Evolutionary conservation across 2,888 invertebrate genomes (phyloP), one percentile per base, ranked within the genome.

Genomic region (Eristalis intricaria): DNA sequence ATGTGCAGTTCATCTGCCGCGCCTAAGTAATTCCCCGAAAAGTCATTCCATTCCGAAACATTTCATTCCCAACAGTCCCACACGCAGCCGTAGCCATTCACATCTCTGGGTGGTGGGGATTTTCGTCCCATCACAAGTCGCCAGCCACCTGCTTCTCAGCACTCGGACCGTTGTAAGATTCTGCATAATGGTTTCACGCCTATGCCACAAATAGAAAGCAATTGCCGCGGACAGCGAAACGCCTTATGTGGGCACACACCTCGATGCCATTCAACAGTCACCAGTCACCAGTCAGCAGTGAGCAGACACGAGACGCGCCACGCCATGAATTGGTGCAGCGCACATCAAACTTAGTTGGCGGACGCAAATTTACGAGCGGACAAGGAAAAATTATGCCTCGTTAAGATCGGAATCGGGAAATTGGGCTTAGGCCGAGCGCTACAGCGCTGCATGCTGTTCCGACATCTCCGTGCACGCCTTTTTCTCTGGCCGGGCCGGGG

Each of bases 351-450:
- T 66, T 66, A 60, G 68, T 71, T 82, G 82, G 82, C 79, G 79
- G 83, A 87, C 78, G 68, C 50, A 73, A 74, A 80, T 87, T 87
- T 87, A 87, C 84, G 79, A 87, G 43, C 79, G 71, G 84, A 87
- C 87, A 84, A 61, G 76, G 79, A 87, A 80, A 87, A 87, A 84
- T 84, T 87, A 87, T 87, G 73, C 68, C 81, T 80, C 79, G 84
- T 84, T 73, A 80, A 84, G 84, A 87, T 84, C 38, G 50, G 38
- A 78, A 86, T 78, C 85, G 82, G 76, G 35, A 86, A 81, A 86
- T 70, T 74, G 71, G 58, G 74, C 35, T 69, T 78, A 38, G 40
- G 70, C 74, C 77, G 23, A 74, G 77, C 60, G 77, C 32, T 78
- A 60, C 74, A 70, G 43, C 29, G 70, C 64, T 74, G 69, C 84